Evolutionary conservation across 2,888 invertebrate species (phyloP).

Genomic region (Scaptomyza parva): DNA sequence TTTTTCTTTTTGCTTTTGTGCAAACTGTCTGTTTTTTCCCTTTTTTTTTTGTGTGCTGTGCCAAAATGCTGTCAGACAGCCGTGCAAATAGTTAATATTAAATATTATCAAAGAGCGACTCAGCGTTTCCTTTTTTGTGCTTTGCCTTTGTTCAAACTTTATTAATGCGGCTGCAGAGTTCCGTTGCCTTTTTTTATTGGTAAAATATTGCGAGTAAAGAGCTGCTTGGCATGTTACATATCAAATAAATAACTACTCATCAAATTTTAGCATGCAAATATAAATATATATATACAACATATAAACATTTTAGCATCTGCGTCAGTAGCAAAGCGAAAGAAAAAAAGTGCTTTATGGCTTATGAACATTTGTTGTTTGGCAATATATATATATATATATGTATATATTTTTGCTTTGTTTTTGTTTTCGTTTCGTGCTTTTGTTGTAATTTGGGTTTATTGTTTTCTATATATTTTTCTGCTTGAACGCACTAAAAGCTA

Average conservation of each 20-base stretch:
- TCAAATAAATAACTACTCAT: slow-evolving; percentile 70
- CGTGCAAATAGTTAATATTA: slow-evolving; percentile 58
- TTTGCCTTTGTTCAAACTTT: slow-evolving; percentile 19
- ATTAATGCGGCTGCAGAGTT: slow-evolving; percentile 24
- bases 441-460: slow-evolving; percentile 76
- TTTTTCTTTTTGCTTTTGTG: slow-evolving; percentile 1
- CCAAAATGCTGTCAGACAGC: slow-evolving; percentile 20
- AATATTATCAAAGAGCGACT: slow-evolving; percentile 37
- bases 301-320: slow-evolving; percentile 25
- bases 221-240: slow-evolving; percentile 25
- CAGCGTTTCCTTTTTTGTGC: slow-evolving; percentile 7
- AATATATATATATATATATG: slow-evolving; percentile 50
- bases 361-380: slow-evolving; percentile 77
- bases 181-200: slow-evolving; percentile 5
- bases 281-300: slow-evolving; percentile 25
- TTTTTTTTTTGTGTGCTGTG: slow-evolving; percentile 28
- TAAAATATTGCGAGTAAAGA: slow-evolving; percentile 8
- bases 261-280: slow-evolving; percentile 72
- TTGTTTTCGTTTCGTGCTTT: slow-evolving; percentile 25
- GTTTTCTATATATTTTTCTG: slow-evolving; percentile 80
- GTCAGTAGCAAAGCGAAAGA: slow-evolving; percentile 25
- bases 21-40: slow-evolving; percentile 12
- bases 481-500: slow-evolving; percentile 80
- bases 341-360: slow-evolving; percentile 64
- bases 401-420: slow-evolving; percentile 20